Conservation (phyloP, 2,113 vertebrate species). For the Potamarius usumacintae region DNA sequence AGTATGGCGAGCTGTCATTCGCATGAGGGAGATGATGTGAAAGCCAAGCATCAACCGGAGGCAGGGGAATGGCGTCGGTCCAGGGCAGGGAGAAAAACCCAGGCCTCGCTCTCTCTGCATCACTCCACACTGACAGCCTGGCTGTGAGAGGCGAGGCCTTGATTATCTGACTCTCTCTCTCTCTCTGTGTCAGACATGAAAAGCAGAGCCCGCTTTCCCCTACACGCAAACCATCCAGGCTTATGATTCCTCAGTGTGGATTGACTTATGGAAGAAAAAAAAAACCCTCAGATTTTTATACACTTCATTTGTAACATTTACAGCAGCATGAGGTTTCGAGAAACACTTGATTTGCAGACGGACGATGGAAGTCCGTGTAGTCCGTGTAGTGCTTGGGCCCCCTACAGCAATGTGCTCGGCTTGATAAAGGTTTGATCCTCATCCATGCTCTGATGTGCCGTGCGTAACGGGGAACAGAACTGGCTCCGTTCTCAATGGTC, state of each 20-base stretch:
- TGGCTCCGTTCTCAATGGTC: background rate
- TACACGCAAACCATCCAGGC: background rate
- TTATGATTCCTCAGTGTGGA: conserved; percentile 24
- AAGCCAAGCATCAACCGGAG: conserved; percentile 27
- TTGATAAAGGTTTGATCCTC: background rate
- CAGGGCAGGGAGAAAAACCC: conserved; percentile 28
- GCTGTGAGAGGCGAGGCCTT: conserved; percentile 29
- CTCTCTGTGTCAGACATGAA: conserved; percentile 10
- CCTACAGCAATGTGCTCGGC: background rate
- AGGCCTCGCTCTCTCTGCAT: background rate
- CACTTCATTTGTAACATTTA: conserved; percentile 24
- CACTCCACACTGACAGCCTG: conserved; percentile 22
- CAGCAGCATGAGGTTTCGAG: background rate
- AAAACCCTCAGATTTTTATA: conserved; percentile 13
- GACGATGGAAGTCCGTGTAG: background rate
- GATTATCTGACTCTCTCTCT: conserved; percentile 12
- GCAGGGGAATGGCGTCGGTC: conserved; percentile 37
- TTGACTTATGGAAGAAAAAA: background rate
- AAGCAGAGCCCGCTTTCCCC: background rate
- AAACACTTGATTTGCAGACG: background rate
- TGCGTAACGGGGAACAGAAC: background rate
- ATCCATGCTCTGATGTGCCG: background rate
- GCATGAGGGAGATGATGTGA: conserved; percentile 27
- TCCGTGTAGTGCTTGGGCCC: background rate
- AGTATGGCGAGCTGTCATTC: conserved; percentile 44